Percentiles rank a stretch among this genome's conserved stretches.
Conservation (phyloP, 2,113 vertebrate genomes). For the Puntigrus tetrazona region DNA sequence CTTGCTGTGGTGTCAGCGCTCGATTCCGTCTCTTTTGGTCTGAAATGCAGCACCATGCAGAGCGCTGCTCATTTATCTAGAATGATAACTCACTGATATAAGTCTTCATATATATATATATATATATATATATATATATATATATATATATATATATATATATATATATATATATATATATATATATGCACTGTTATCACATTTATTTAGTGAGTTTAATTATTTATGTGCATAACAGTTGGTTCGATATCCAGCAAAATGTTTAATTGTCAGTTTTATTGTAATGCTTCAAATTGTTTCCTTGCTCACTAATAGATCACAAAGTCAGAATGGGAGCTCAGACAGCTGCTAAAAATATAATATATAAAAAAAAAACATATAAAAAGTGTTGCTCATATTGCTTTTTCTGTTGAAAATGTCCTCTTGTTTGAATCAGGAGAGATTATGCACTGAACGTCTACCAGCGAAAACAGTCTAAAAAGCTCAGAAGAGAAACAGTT, state of each 20-base stretch:
- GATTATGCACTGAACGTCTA: no score
- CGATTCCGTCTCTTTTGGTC: conserved; percentile 22
- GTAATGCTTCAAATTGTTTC: not conserved
- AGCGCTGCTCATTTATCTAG: conserved; percentile 13
- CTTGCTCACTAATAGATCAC: not conserved
- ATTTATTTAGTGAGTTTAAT: not conserved
- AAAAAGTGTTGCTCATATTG: no score
- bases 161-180: no score
- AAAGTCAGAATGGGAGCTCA: not conserved
- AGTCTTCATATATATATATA: not conserved
- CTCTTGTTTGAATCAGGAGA: no score
- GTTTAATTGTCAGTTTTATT: not conserved
- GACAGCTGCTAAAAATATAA: not conserved
- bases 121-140: no score
- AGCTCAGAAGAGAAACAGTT: no score
- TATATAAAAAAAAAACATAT: no score
- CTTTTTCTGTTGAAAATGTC: no score
- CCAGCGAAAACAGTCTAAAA: not conserved
- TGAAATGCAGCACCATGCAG: conserved; percentile 25
- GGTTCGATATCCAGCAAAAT: not conserved
- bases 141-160: no score
- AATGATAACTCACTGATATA: conserved; percentile 3
- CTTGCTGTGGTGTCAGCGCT: not conserved
- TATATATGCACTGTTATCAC: not conserved
- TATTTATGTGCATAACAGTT: not conserved